Percentiles rank a stretch among this genome's conserved stretches.
Conservation (phyloP, 2,113 vertebrate genomes). For the Dicaeum eximium region DNA sequence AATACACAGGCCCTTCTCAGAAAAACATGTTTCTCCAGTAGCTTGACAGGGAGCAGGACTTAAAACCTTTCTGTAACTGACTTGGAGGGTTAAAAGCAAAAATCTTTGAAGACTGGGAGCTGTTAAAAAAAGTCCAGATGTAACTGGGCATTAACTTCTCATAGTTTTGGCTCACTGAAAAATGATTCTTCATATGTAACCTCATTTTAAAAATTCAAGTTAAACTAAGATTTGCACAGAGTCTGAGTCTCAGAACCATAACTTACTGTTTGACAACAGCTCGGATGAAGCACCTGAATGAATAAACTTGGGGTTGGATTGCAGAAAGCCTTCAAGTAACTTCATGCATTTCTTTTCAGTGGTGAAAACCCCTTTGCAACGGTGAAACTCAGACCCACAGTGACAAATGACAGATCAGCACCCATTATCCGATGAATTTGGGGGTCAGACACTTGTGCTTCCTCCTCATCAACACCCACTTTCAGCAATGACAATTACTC, state of each 20-base stretch:
- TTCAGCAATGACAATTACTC: neutral
- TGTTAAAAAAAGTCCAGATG: neutral
- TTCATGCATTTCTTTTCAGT: slow-evolving; percentile 64
- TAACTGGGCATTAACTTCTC: neutral
- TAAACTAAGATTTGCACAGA: neutral
- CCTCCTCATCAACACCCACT: neutral
- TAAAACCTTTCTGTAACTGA: neutral
- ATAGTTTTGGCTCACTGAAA: neutral
- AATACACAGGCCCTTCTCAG: neutral
- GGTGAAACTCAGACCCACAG: slow-evolving; percentile 89
- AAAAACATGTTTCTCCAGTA: neutral
- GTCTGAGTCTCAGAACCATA: neutral
- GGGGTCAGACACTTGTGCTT: fast-evolving
- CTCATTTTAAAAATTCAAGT: neutral
- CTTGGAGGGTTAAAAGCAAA: neutral
- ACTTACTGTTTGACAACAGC: neutral
- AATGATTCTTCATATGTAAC: neutral
- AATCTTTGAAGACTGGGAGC: neutral
- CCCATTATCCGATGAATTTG: slow-evolving; percentile 74
- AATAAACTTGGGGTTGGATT: neutral
- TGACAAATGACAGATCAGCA: slow-evolving; percentile 94
- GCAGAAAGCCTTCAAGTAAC: neutral
- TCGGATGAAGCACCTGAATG: neutral
- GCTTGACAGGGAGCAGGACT: neutral
- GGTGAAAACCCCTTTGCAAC: slow-evolving; percentile 94